A percentile compares a stretch with the other conserved stretches of the same genome.
Evolutionary conservation across 2,888 invertebrate species (phyloP).

Genomic region (Phlogophora meticulosa): DNA sequence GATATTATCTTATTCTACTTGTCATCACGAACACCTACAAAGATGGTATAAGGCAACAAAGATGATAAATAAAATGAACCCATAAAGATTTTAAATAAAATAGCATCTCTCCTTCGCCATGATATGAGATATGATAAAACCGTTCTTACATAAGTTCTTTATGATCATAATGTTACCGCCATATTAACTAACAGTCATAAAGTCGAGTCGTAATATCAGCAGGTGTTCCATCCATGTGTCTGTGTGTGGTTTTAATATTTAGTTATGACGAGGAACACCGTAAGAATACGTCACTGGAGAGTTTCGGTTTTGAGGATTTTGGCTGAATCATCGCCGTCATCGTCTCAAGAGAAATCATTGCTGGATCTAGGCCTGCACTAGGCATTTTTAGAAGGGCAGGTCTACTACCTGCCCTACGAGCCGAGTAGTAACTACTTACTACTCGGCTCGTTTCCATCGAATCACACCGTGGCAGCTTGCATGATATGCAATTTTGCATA

Average conservation of each 20-base stretch:
- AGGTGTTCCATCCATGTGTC: constrained; percentile 45
- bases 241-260: constrained; percentile 38
- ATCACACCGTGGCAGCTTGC: too few species aligned
- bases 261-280: constrained; percentile 23
- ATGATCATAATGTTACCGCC: constrained; percentile 48
- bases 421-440: too few species aligned
- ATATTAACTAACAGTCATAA: constrained; percentile 54
- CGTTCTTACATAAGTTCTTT: constrained; percentile 51
- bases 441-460: too few species aligned
- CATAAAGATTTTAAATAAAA: constrained; percentile 6
- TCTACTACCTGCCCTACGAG: too few species aligned
- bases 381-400: too few species aligned
- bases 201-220: constrained; percentile 43
- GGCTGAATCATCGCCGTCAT: too few species aligned
- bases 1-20: too few species aligned
- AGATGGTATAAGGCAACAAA: too few species aligned
- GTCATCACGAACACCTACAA: too few species aligned
- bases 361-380: too few species aligned
- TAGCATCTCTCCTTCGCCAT: not conserved
- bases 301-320: not conserved
- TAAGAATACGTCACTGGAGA: constrained; percentile 27
- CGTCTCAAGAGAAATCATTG: too few species aligned
- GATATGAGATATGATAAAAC: constrained; percentile 27
- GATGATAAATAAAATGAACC: not conserved
- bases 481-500: too few species aligned